phyloP scores from a whole-genome alignment of 2,888 invertebrate species.

The Didymodactylos carnosus region DNA sequence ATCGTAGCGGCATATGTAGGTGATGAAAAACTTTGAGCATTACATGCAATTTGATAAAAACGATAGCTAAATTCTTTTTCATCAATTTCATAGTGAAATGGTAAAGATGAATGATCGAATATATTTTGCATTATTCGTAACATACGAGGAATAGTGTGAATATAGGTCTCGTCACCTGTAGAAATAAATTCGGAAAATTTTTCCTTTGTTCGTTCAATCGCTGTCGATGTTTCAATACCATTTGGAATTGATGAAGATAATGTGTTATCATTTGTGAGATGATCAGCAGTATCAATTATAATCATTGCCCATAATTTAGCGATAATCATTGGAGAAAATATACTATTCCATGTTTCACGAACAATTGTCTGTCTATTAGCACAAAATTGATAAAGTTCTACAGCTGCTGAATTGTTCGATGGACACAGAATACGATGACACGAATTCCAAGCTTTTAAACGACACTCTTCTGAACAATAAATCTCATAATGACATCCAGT shows the following conservation, averaged over 20 bases:
- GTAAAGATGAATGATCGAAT: conserved; percentile 17
- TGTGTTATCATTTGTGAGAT: neutral
- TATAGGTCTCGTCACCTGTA: conserved; percentile 19
- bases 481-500: conserved; percentile 18
- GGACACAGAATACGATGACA: conserved; percentile 23
- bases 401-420: conserved; percentile 17
- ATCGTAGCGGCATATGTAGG: conserved; percentile 18
- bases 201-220: neutral
- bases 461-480: conserved; percentile 21
- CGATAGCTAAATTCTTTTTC: conserved; percentile 21
- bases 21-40: conserved; percentile 23
- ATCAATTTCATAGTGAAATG: conserved; percentile 17
- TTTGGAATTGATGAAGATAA: neutral
- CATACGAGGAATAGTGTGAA: conserved; percentile 19
- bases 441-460: conserved; percentile 20
- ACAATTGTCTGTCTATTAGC: neutral
- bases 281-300: conserved; percentile 17
- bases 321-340: conserved; percentile 21
- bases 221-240: no score
- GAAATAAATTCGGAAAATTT: conserved; percentile 20
- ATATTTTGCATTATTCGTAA: conserved; percentile 20
- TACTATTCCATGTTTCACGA: conserved; percentile 21
- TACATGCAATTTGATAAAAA: conserved; percentile 21
- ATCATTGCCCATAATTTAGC: conserved; percentile 22
- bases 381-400: conserved; percentile 20